These are phyloP conservation scores for Cyprinodon brontotheroides DNA, from an alignment of 2,113 vertebrate species.

Conservation along the genomic window DNA sequence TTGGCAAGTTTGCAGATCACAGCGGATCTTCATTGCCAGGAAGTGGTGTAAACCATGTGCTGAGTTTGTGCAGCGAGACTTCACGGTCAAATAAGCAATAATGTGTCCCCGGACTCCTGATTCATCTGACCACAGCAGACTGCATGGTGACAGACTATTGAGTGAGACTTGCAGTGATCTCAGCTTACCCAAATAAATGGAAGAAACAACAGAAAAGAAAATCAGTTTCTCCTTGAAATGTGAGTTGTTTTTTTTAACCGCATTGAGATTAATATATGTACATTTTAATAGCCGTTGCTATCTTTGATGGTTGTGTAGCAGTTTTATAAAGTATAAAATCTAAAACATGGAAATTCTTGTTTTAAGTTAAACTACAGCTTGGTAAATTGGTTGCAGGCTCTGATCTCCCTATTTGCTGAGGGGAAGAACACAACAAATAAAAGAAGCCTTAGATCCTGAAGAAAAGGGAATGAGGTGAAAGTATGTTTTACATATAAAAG, in stretches of 20 bases:
- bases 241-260: conserved; percentile 26
- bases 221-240: conserved; percentile 70
- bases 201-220: conserved; percentile 47
- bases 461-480: conserved; percentile 72
- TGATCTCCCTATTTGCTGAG: conserved; percentile 73
- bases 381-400: conserved; percentile 63
- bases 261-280: conserved; percentile 65
- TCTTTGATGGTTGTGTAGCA: conserved; percentile 63
- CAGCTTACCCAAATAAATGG: conserved; percentile 60
- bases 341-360: conserved; percentile 72
- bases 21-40: conserved; percentile 76
- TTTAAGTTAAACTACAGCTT: conserved; percentile 70
- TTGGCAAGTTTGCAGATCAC: conserved; percentile 73
- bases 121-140: conserved; percentile 82
- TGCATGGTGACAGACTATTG: conserved; percentile 82
- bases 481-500: conserved; percentile 81
- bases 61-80: conserved; percentile 80
- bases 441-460: conserved; percentile 76
- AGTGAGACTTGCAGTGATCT: conserved; percentile 73
- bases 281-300: conserved; percentile 59
- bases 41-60: conserved; percentile 75
- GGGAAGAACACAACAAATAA: conserved; percentile 72
- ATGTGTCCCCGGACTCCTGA: conserved; percentile 79
- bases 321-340: conserved; percentile 49
- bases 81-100: conserved; percentile 83